Conservation (phyloP, 2,113 vertebrate genomes). For the Bubo blakistoni region DNA sequence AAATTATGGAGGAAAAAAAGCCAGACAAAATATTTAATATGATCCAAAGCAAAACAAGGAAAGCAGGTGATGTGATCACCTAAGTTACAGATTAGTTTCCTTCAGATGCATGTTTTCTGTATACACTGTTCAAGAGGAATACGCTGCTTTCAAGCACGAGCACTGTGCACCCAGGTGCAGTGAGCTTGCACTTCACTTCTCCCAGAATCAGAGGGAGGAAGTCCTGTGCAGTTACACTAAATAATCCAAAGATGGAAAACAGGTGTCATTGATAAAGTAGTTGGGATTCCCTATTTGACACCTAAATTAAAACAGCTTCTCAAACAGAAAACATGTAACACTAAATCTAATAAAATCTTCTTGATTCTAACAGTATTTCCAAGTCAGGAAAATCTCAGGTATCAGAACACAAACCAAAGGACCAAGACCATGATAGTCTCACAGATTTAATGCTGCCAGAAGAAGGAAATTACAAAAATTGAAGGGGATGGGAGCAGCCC, state of each 20-base stretch:
- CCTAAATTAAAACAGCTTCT: background rate
- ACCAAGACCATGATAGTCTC: background rate
- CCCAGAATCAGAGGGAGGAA: background rate
- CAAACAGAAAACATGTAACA: background rate
- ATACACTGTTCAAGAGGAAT: background rate
- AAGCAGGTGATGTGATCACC: background rate
- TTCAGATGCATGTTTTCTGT: background rate
- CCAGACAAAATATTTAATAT: background rate
- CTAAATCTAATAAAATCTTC: background rate
- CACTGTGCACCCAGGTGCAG: background rate
- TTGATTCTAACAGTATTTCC: background rate
- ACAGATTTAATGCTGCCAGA: background rate
- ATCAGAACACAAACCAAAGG: background rate
- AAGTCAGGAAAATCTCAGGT: background rate
- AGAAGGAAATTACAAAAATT: background rate
- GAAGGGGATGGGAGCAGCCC: fast-evolving
- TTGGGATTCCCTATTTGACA: background rate
- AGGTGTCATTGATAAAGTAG: background rate
- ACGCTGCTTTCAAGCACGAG: background rate
- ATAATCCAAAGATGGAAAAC: background rate
- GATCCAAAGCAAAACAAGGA: background rate
- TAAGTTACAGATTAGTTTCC: background rate
- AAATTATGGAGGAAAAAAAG: background rate
- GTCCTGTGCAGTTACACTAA: background rate
- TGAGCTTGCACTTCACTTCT: background rate